These are phyloP conservation scores for Amphipoea lucens DNA, from an alignment of 2,888 invertebrate species.

Conservation along the genomic window DNA sequence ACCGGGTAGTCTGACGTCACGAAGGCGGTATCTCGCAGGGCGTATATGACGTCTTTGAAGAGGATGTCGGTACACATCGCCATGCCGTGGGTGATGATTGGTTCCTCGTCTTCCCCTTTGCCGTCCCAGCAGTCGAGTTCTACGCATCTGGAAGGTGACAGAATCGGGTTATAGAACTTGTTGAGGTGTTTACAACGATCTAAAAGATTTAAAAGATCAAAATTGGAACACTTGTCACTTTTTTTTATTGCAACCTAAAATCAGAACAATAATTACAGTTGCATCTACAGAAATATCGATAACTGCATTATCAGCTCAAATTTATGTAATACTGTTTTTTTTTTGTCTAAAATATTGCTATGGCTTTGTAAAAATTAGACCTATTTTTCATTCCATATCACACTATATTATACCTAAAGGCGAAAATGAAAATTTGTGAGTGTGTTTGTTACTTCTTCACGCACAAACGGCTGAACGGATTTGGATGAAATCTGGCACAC, in stretches of 20 bases:
- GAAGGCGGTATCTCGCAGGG: slow-evolving; percentile 99
- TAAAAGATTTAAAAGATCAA: neutral
- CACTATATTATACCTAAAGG: no score
- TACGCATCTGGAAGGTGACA: slow-evolving; percentile 93
- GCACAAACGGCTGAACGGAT: no score
- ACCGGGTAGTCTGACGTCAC: slow-evolving; percentile 99
- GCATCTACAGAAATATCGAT: neutral
- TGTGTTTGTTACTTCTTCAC: no score
- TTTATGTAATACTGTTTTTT: neutral
- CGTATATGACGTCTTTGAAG: slow-evolving; percentile 99
- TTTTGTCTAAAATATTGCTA: neutral
- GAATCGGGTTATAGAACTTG: neutral
- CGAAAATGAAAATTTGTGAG: no score
- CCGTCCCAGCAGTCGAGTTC: slow-evolving; percentile 99
- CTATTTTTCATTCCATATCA: neutral
- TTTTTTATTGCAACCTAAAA: neutral
- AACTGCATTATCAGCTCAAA: neutral
- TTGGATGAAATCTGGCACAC: no score
- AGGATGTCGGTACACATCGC: slow-evolving; percentile 99
- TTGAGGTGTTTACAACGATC: neutral
- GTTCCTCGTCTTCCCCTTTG: slow-evolving; percentile 99
- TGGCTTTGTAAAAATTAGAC: neutral
- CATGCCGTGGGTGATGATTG: slow-evolving; percentile 99
- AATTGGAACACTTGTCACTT: neutral
- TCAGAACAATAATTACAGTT: neutral